phyloP scores from a whole-genome alignment of 2,797 vertebrate genomes.

The Macropodus opercularis region DNA sequence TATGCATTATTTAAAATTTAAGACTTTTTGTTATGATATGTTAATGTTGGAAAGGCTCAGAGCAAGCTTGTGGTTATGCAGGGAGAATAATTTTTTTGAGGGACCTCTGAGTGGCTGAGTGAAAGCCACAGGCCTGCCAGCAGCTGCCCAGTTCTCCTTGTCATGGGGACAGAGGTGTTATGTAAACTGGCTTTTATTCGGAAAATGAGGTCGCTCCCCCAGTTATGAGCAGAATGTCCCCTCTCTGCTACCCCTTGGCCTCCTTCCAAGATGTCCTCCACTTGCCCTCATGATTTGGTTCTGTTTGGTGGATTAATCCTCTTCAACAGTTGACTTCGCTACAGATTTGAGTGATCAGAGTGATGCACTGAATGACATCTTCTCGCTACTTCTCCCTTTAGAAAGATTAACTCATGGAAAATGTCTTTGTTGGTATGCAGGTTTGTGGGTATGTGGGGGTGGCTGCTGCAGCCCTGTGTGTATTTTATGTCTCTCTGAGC shows the following conservation, averaged over 20 bases:
- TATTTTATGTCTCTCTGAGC: conserved; percentile 38
- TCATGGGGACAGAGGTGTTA: conserved; percentile 78
- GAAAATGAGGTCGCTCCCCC: conserved; percentile 76
- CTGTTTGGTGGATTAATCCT: conserved; percentile 49
- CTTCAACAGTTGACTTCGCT: conserved; percentile 45
- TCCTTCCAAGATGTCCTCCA: conserved; percentile 70
- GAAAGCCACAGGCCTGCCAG: conserved; percentile 67
- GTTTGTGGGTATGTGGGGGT: conserved; percentile 61
- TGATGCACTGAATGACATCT: conserved; percentile 55
- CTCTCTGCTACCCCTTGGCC: conserved; percentile 64
- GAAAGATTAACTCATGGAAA: conserved; percentile 77
- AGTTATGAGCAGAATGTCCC: conserved; percentile 78
- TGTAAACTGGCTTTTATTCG: conserved; percentile 80
- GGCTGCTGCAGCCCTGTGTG: conserved; percentile 25
- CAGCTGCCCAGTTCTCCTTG: conserved; percentile 69
- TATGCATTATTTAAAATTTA: conserved; percentile 45
- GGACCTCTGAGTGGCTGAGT: conserved; percentile 57
- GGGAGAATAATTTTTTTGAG: conserved; percentile 54
- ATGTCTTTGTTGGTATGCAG: conserved; percentile 67
- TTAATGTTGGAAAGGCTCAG: conserved; percentile 46
- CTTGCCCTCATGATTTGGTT: conserved; percentile 67
- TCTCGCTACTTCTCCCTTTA: conserved; percentile 42
- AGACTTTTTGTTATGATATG: conserved; percentile 39
- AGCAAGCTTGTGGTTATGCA: conserved; percentile 37
- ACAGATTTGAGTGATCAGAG: conserved; percentile 59